These are phyloP conservation scores for Calonectris borealis DNA, from an alignment of 2,113 vertebrate species.

Conservation along the genomic window DNA sequence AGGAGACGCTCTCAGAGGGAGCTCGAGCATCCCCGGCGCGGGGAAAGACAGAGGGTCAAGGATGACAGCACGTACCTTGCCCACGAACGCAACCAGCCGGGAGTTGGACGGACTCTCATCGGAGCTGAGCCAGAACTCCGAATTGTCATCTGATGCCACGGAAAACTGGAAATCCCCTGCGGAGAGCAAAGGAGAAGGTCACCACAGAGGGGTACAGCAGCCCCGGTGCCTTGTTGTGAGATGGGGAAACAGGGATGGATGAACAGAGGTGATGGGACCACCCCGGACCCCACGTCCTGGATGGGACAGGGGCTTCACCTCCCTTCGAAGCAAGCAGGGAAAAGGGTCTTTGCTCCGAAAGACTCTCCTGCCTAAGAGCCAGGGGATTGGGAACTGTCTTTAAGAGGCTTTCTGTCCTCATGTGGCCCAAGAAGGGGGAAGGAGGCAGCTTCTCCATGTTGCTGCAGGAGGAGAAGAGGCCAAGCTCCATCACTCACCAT, in stretches of 20 bases:
- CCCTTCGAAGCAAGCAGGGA: background rate
- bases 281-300: rapidly evolving
- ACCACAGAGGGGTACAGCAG: rapidly evolving
- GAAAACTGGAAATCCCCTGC: slow-evolving; percentile 97
- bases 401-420: background rate
- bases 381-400: rapidly evolving
- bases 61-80: slow-evolving; percentile 74
- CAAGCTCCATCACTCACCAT: slow-evolving; percentile 77
- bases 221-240: rapidly evolving
- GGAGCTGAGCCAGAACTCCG: slow-evolving; percentile 94
- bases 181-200: background rate
- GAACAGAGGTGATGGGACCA: background rate
- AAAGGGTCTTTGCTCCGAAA: background rate
- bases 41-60: rapidly evolving
- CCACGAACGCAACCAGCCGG: slow-evolving; percentile 88
- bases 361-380: background rate
- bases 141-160: slow-evolving; percentile 96
- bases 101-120: slow-evolving; percentile 88
- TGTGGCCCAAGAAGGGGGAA: background rate
- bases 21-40: rapidly evolving
- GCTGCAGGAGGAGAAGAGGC: background rate
- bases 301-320: background rate
- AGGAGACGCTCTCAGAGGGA: background rate
- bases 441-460: rapidly evolving
- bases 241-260: background rate